These are phyloP conservation scores for Tenthredo scrophulariae DNA, from an alignment of 2,888 invertebrate genomes.

Conservation along the genomic window DNA sequence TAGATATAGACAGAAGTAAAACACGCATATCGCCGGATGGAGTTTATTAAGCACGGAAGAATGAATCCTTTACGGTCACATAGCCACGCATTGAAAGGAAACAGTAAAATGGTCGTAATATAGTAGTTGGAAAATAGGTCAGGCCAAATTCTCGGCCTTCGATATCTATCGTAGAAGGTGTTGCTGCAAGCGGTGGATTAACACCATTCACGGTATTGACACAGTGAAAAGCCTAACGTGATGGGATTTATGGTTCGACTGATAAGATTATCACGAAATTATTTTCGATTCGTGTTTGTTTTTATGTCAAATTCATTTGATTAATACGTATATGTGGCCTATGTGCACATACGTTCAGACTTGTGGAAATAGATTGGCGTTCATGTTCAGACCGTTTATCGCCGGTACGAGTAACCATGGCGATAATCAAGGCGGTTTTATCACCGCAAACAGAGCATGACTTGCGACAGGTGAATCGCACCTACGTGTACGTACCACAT, in stretches of 20 bases:
- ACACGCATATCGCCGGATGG: background rate
- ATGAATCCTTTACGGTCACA: slow-evolving; percentile 1
- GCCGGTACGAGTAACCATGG: slow-evolving; percentile 30
- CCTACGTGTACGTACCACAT: background rate
- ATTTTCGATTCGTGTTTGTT: too few relatives aligned
- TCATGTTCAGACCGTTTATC: slow-evolving; percentile 17
- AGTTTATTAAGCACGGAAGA: slow-evolving; percentile 9
- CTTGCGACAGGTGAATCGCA: slow-evolving; percentile 40
- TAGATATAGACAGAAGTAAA: background rate
- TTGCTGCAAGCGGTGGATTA: background rate
- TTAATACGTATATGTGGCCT: too few relatives aligned
- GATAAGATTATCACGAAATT: background rate
- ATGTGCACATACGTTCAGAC: background rate
- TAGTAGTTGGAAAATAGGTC: background rate
- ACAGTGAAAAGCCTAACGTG: too few relatives aligned
- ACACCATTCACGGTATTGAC: too few relatives aligned
- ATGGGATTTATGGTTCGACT: too few relatives aligned
- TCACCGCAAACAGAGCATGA: slow-evolving; percentile 44
- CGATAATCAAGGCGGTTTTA: slow-evolving; percentile 37
- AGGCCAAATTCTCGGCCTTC: background rate
- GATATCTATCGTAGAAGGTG: background rate
- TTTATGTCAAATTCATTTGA: too few relatives aligned
- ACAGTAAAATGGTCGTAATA: background rate
- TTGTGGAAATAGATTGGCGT: background rate
- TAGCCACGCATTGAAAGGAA: background rate